Percentiles rank a stretch among this genome's conserved stretches.
Evolutionary conservation across 2,888 invertebrate species (phyloP).

Genomic region (Formica aserva): DNA sequence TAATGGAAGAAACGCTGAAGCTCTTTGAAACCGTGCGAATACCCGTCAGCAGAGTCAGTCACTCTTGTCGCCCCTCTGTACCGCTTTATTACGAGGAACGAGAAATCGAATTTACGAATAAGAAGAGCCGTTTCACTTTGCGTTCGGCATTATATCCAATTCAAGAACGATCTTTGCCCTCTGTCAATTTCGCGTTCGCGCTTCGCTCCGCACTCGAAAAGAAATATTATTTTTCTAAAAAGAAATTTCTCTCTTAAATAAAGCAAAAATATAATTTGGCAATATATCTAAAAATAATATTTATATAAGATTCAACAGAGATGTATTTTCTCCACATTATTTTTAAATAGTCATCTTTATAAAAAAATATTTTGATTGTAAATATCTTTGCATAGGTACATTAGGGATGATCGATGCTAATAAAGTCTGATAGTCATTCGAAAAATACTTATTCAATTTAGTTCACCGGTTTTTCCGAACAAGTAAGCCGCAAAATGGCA

Average conservation of each 20-base stretch:
- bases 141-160: background rate
- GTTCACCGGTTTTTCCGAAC: background rate
- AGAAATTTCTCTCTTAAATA: background rate
- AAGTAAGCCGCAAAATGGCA: background rate
- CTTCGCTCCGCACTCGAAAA: background rate
- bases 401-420: background rate
- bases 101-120: slow-evolving; percentile 47
- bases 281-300: background rate
- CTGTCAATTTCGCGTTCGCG: slow-evolving; percentile 10
- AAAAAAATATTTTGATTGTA: background rate
- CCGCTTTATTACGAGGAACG: slow-evolving; percentile 44
- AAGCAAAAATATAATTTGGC: background rate
- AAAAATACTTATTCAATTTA: background rate
- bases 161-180: slow-evolving; percentile 20
- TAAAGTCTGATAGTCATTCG: background rate
- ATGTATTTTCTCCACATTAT: background rate
- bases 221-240: background rate
- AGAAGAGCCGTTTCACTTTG: slow-evolving; percentile 40
- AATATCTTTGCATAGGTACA: background rate
- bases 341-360: background rate
- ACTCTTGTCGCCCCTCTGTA: slow-evolving; percentile 33
- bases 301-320: background rate
- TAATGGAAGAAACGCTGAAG: slow-evolving; percentile 40
- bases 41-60: slow-evolving; percentile 22
- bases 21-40: slow-evolving; percentile 37